Evolutionary conservation across 2,113 vertebrate genomes (phyloP).

Genomic region (Macrotus californicus): DNA sequence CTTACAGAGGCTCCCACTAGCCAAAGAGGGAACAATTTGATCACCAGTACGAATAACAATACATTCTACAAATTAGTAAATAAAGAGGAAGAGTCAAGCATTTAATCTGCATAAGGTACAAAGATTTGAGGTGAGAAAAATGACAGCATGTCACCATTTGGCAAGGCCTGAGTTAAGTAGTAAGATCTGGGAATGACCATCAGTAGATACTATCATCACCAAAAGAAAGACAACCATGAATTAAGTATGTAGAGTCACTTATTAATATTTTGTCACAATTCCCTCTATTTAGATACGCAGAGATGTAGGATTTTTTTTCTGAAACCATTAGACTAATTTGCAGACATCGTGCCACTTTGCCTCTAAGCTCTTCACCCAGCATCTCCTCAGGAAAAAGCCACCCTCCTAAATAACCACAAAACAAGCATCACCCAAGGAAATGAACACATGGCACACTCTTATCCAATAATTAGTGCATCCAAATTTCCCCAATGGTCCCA

Average conservation of each 20-base stretch:
- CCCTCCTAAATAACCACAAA: not conserved
- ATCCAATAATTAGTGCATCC: not conserved
- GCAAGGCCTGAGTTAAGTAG: not conserved
- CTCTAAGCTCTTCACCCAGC: not conserved
- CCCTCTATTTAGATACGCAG: not conserved
- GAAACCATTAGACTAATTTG: not conserved
- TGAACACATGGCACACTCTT: not conserved
- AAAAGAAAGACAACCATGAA: not conserved
- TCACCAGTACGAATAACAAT: not conserved
- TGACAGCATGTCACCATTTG: not conserved
- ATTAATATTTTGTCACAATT: not conserved
- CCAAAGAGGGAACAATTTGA: not conserved
- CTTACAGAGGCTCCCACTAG: not conserved
- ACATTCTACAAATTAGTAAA: not conserved
- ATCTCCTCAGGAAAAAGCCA: not conserved
- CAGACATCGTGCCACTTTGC: not conserved
- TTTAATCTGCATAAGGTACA: not conserved
- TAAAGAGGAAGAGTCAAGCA: not conserved
- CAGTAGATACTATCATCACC: not conserved
- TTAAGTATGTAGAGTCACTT: not conserved
- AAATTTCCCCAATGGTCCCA: not conserved
- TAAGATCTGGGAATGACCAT: not conserved
- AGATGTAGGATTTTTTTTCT: not conserved
- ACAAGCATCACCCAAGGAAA: not conserved
- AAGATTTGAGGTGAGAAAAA: not conserved